Evolutionary conservation across 2,113 vertebrate species (phyloP).

Genomic region (Lamprologus ornatipinnis): DNA sequence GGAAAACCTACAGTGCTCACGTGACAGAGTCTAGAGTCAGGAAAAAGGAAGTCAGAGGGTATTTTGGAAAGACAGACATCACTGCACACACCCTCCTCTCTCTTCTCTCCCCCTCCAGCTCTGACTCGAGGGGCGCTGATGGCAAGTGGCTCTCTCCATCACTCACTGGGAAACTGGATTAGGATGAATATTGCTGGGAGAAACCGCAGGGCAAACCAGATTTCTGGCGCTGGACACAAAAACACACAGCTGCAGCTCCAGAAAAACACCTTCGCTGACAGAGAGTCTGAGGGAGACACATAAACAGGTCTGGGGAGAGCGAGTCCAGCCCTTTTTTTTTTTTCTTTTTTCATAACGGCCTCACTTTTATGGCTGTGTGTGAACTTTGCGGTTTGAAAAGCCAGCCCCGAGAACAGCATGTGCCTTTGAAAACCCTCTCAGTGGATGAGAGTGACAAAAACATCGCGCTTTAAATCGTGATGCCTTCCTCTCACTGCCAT

Average conservation of each 20-base stretch:
- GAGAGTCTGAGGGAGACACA: conserved; percentile 1
- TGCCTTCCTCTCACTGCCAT: background rate
- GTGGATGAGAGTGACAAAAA: background rate
- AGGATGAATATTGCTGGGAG: conserved; percentile 42
- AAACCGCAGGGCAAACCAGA: conserved; percentile 22
- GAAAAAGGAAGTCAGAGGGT: conserved; percentile 33
- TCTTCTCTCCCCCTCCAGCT: background rate
- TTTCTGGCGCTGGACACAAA: conserved; percentile 13
- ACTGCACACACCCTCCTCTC: background rate
- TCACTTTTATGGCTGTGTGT: conserved; percentile 48
- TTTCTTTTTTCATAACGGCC: conserved; percentile 11
- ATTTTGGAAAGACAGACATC: background rate
- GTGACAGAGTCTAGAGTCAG: background rate
- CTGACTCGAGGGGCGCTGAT: conserved; percentile 13
- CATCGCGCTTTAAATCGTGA: background rate
- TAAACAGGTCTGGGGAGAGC: conserved; percentile 24
- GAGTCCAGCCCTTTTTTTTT: conserved; percentile 10
- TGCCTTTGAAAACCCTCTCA: conserved; percentile 19
- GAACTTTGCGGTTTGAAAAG: conserved; percentile 54
- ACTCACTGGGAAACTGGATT: conserved; percentile 52
- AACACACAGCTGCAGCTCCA: conserved; percentile 1
- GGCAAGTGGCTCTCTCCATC: conserved; percentile 25
- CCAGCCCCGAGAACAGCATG: conserved; percentile 33
- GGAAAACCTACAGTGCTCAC: background rate
- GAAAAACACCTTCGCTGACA: background rate